Evolutionary conservation across 2,113 vertebrate genomes (phyloP), one percentile per base, ranked within the genome.

Genomic region (Datnioides undecimradiatus): DNA sequence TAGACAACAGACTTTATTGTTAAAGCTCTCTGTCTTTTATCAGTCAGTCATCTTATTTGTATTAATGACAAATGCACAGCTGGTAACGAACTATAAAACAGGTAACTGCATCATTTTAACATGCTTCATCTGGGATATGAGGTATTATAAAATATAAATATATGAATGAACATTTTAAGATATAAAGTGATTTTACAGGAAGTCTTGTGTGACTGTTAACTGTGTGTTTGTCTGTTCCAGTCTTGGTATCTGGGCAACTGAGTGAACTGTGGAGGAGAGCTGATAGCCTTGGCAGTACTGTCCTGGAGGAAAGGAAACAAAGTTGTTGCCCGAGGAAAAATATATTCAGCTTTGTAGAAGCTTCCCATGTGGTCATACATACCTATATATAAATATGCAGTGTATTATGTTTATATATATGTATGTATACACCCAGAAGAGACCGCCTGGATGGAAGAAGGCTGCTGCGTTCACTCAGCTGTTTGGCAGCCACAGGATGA

Each of bases 231-330:
- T 66, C 33, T 85, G 21, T 77, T 88, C 6, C 91, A 99, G 97
- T 98, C 97, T 92, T 99, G 97, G 97, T 99, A 98, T 92, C 96
- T 99, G 95, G 97, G 97, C 94, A 98, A 95, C 94, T 92, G 79
- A 95, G 86, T 19, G 60, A 87, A 21, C 73, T 76, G 31, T 81
- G 54, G 68, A 85, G 60, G 77, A 84, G 43, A 58, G 29, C 0
- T 71, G 71, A 76, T 60, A 45, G 74, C 65, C 80, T 43, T 52
- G 76, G 59, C 72, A 69, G 67, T 45, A 17, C 55, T 64, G 51
- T 87, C 81, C 80, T 80, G 90, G 87, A 92, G 81, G 41, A 85
- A 76, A 73, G 46, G 65, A 88, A 83, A 82, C 73, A 79, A 62
- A 63, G 58, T 75, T 81, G 67, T 90, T 85, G 84, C 75, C 73